Conservation (phyloP, 2,888 invertebrate species). For the Hypolimnas misippus region DNA sequence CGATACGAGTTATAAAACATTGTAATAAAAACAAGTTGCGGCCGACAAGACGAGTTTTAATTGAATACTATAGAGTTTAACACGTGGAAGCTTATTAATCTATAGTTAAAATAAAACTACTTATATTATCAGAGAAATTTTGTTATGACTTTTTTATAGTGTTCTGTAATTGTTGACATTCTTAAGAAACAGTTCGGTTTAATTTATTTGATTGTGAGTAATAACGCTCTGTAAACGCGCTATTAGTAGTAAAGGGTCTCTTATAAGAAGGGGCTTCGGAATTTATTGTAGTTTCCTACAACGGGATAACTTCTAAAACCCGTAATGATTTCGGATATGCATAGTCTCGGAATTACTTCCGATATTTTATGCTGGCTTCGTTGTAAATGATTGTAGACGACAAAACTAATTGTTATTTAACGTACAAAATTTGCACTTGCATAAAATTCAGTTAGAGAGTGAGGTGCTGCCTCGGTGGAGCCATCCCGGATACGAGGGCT, state of each 20-base stretch:
- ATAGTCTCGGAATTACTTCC: no score
- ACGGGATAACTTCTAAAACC: no score
- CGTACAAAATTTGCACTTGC: no score
- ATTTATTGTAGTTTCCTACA: no score
- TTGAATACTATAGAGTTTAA: slow-evolving; percentile 16
- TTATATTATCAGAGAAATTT: slow-evolving; percentile 1
- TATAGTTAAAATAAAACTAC: background rate
- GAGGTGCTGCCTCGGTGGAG: no score
- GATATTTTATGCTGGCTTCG: no score
- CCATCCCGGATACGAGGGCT: no score
- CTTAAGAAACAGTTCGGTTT: background rate
- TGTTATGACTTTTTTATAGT: background rate
- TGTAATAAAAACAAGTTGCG: slow-evolving; percentile 15
- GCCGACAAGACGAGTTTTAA: slow-evolving; percentile 21
- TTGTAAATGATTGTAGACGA: no score
- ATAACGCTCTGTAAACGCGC: background rate
- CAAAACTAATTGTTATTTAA: no score
- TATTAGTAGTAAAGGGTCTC: background rate
- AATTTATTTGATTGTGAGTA: background rate
- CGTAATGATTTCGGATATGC: no score
- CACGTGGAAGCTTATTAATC: background rate
- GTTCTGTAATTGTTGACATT: background rate
- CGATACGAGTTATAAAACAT: slow-evolving; percentile 14
- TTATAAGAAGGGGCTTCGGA: no score
- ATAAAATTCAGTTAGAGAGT: no score